These are phyloP conservation scores for Lucilia sericata DNA, from an alignment of 1,140 invertebrate genomes.

Conservation along the genomic window DNA sequence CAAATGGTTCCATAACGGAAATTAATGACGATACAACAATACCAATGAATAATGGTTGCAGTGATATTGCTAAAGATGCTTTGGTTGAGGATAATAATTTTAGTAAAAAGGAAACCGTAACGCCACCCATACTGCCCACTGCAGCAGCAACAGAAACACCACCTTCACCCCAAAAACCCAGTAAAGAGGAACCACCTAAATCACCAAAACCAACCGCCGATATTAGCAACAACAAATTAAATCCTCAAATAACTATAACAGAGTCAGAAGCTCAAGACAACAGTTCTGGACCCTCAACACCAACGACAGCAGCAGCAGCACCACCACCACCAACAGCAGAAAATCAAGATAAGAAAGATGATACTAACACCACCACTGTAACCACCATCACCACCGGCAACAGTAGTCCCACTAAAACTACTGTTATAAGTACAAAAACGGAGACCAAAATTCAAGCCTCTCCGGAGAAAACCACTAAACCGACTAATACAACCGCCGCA, in stretches of 20 bases:
- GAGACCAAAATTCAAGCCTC: neutral
- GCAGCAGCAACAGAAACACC: slow-evolving; percentile 44
- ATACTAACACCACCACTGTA: neutral
- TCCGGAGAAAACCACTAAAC: neutral
- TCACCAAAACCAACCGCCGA: neutral
- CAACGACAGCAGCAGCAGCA: neutral
- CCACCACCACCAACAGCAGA: neutral
- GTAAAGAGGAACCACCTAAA: too few species aligned
- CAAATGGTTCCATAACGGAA: slow-evolving; percentile 13
- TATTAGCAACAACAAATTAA: neutral
- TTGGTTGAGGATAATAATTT: neutral
- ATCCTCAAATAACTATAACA: slow-evolving; percentile 15
- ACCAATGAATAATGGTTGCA: neutral
- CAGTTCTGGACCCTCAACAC: neutral
- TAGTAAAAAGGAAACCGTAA: neutral
- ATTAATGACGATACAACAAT: neutral
- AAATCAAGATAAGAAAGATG: neutral
- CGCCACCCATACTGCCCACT: neutral
- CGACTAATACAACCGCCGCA: neutral
- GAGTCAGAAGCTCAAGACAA: neutral
- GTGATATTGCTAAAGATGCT: neutral
- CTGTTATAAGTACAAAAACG: neutral
- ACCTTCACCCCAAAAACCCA: neutral
- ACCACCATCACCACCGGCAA: neutral
- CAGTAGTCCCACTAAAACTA: slow-evolving; percentile 20